Evolutionary conservation across 2,888 invertebrate genomes (phyloP), one percentile per base, ranked within the genome.

Genomic region (Teleogryllus oceanicus): DNA sequence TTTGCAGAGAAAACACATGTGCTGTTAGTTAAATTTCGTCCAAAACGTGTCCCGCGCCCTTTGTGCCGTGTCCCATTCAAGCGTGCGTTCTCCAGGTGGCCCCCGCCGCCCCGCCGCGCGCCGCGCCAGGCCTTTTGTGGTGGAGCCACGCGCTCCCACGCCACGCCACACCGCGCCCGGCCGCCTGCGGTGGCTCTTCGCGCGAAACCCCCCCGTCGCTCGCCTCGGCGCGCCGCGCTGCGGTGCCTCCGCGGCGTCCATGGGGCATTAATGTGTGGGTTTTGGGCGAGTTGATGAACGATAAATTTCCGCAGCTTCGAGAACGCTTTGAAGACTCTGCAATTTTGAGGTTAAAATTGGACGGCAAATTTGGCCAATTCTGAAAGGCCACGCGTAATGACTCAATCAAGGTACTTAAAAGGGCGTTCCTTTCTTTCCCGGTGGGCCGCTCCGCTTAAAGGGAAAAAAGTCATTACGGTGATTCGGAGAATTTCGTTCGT

Each of bases 321-420:
- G n/a, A 62, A 62, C 62, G n/a, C 16, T 62, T 62, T 62, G 37
- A 37, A 37, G 37, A 18, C 62, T 62, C 62, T n/a, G 62, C 62
- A 62, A 62, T 62, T 62, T 62, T 62, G 62, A 62, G n/a, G 62
- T 62, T 62, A 62, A 62, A 37, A 62, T 62, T 62, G 62, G 62
- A 62, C 62, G n/a, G 62, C 62, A 62, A 62, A 62, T 62, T 62
- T 62, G n/a, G 62, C n/a, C 62, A 62, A 62, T 62, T 62, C 62
- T 5, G n/a, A 62, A 62, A 62, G 62, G 62, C n/a, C 62, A 62
- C 13, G n/a, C 62, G n/a, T 62, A 62, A 62, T 62, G 62, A 62
- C 62, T 62, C 62, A 18, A 62, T 62, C 62, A 62, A 37, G 62
- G 62, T n/a, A 62, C 62, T 62, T 62, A 62, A 62, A 62, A 62